Evolutionary conservation across 2,888 invertebrate genomes (phyloP).

Genomic region (Conus canariensis): DNA sequence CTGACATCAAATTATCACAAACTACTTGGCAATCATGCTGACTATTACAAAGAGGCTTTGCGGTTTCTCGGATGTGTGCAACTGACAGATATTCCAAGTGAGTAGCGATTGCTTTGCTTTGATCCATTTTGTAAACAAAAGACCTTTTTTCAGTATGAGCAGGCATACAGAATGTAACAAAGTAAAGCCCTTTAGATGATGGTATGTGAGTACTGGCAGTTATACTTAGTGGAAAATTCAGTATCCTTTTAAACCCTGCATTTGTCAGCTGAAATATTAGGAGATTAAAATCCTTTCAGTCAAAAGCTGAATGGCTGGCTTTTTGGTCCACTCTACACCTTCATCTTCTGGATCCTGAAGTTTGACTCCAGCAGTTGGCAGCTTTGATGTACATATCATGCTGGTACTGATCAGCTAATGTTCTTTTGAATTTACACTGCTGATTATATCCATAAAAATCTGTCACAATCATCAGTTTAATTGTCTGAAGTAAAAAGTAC

Average conservation of each 20-base stretch:
- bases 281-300: too few relatives aligned
- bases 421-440: too few relatives aligned
- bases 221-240: background rate
- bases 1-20: constrained; percentile 95
- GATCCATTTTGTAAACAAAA: background rate
- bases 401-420: too few relatives aligned
- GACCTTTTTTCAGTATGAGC: background rate
- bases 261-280: too few relatives aligned
- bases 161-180: background rate
- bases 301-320: too few relatives aligned
- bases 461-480: too few relatives aligned
- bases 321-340: background rate
- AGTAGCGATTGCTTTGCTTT: background rate
- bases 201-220: too few relatives aligned
- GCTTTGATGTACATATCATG: too few relatives aligned
- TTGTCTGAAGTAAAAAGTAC: too few relatives aligned
- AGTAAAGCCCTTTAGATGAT: background rate
- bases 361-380: too few relatives aligned
- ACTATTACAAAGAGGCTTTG: constrained; percentile 96
- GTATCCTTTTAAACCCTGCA: background rate
- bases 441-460: too few relatives aligned
- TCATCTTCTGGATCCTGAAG: too few relatives aligned
- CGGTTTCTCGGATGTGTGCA: constrained; percentile 88
- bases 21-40: constrained; percentile 86
- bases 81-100: constrained; percentile 83